Evolutionary conservation across 2,888 invertebrate genomes (phyloP).

Genomic region (Tetheella fluctuosa): DNA sequence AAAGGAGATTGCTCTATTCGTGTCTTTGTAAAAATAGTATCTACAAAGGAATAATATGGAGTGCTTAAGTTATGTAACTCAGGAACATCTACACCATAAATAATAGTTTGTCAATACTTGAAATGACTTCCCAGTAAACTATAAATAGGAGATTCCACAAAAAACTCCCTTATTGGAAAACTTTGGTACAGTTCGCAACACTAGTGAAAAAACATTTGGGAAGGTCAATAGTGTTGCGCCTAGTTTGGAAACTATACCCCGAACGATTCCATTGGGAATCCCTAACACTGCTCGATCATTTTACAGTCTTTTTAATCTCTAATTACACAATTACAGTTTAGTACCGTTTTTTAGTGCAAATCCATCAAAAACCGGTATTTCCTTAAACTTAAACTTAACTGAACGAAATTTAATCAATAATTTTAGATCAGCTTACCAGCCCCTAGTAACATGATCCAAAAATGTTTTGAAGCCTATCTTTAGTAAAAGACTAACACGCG

Average conservation of each 20-base stretch:
- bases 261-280: conserved; percentile 45
- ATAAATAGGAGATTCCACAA: conserved; percentile 31
- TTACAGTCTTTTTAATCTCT: conserved; percentile 51
- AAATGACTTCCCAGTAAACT: conserved; percentile 12
- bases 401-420: too few relatives aligned
- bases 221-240: conserved; percentile 44
- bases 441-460: not conserved
- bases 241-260: conserved; percentile 39
- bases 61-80: not conserved
- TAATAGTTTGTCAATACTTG: conserved; percentile 10
- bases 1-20: not conserved
- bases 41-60: too few relatives aligned
- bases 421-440: not conserved
- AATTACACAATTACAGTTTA: too few relatives aligned
- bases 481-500: conserved; percentile 4
- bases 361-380: too few relatives aligned
- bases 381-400: too few relatives aligned
- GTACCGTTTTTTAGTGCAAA: too few relatives aligned
- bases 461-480: not conserved
- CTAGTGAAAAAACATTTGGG: conserved; percentile 18
- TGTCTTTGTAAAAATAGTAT: not conserved
- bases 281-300: conserved; percentile 41
- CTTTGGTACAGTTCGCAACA: conserved; percentile 44
- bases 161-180: conserved; percentile 62
- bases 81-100: not conserved